A percentile compares a stretch with the other conserved stretches of the same genome.
phyloP scores from a whole-genome alignment of 2,797 vertebrate genomes.

The Sebastes cheni region DNA sequence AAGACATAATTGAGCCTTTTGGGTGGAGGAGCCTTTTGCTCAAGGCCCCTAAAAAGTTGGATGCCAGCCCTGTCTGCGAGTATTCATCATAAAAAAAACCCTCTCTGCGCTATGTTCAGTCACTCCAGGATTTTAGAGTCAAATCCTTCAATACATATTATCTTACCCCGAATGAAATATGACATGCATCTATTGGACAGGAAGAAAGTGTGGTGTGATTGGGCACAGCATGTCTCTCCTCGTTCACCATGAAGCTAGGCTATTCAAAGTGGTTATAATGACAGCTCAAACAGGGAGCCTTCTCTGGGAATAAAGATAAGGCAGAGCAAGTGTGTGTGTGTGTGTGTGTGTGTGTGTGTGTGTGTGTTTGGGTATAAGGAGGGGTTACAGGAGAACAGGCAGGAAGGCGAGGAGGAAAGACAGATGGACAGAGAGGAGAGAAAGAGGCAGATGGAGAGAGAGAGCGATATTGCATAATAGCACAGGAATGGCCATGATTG shows the following conservation, averaged over 20 bases:
- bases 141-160: constrained; percentile 69
- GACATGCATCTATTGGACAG: constrained; percentile 68
- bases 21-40: constrained; percentile 7
- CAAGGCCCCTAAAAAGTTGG: constrained; percentile 22
- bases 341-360: constrained; percentile 17
- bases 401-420: constrained; percentile 47
- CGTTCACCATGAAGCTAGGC: constrained; percentile 65
- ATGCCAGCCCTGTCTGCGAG: constrained; percentile 27
- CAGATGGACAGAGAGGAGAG: constrained; percentile 56
- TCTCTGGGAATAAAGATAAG: constrained; percentile 80
- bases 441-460: constrained; percentile 53
- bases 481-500: constrained; percentile 46
- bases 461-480: constrained; percentile 52
- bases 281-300: constrained; percentile 75
- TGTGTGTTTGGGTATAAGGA: constrained; percentile 23
- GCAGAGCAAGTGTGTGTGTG: constrained; percentile 12
- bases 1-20: constrained; percentile 43
- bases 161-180: constrained; percentile 65
- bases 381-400: constrained; percentile 49
- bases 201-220: constrained; percentile 73
- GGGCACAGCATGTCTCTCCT: constrained; percentile 72
- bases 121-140: constrained; percentile 61
- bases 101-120: constrained; percentile 54
- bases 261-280: constrained; percentile 79
- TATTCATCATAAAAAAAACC: constrained; percentile 42